Base-by-base conservation (phyloP, 1,140 invertebrate species). In the Chrysoperla carnea region DNA sequence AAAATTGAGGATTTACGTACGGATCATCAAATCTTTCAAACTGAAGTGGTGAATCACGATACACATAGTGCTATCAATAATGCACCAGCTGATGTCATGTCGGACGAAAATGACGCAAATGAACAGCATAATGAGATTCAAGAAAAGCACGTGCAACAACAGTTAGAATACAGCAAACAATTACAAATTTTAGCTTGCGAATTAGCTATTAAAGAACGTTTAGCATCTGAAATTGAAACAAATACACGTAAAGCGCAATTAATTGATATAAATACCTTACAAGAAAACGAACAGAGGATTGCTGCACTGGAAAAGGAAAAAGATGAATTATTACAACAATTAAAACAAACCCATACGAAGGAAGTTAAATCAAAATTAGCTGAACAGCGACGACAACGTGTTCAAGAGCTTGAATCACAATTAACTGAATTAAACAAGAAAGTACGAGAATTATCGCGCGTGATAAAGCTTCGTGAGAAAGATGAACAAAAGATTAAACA, bases 401-500 rank as follows among this genome's bases (percentile, higher is more conserved):
- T 92, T 1, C 75, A 86, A 46, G 70, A 80, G 37, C 59, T 92
- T 4, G 87, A 92, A 56, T 63, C 68, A 5, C 75, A 87, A 54
- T 80, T 91, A 44, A 36, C 66, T 0, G 73, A 78, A 1, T 56
- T 90, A 37, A 76, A 74, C 37, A 82, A 78, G 46, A 87, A 86
- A 56, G 72, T 74, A 46, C 60, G 67, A 2, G 83, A 89, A 46
- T 81, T 88, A 58, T 72, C 68, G 4, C 75, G 75, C 50, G 58
- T 87, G 31, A 70, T 90, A 6, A 87, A 84, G 57, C 69, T 76
- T 48, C 89, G 88, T 50, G 82, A 89, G 49, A 81, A 80, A 54
- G 77, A 82, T 27, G 81, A 86, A 47, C 66, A 74, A n/a, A 81
- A 84, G 54, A 81, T 90, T 6, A 70, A 70, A 29, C 70, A 72